These are phyloP conservation scores for Azorinus chamasolen DNA, from an alignment of 2,888 invertebrate genomes.

Conservation along the genomic window DNA sequence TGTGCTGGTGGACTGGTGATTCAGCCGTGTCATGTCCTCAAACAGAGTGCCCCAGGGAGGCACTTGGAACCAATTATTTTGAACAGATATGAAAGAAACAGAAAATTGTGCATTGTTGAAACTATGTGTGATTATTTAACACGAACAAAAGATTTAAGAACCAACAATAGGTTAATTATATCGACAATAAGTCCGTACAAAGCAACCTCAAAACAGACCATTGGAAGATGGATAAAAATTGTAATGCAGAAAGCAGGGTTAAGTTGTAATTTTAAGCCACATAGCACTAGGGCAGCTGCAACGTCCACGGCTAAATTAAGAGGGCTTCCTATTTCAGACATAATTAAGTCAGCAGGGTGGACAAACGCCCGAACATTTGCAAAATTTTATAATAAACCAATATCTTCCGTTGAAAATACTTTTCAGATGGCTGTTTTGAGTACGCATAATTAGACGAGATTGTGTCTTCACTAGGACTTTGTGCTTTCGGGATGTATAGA, in stretches of 20 bases:
- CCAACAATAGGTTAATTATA: neutral
- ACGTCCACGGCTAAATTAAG: neutral
- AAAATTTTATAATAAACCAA: conserved; percentile 2
- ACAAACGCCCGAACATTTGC: neutral
- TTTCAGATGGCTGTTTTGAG: neutral
- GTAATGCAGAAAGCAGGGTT: neutral
- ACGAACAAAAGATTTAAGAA: conserved; percentile 2
- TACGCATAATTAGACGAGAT: no score
- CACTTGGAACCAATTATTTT: neutral
- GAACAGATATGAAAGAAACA: neutral
- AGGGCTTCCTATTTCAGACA: neutral
- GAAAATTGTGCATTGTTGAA: conserved; percentile 3
- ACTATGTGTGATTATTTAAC: neutral
- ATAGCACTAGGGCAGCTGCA: neutral
- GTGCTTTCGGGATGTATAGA: no score
- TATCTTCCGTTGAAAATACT: conserved; percentile 1
- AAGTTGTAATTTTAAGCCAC: neutral
- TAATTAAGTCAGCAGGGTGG: neutral
- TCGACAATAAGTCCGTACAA: conserved; percentile 2
- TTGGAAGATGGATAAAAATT: neutral
- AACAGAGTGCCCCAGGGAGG: neutral
- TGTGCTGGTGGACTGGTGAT: neutral
- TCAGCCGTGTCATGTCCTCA: neutral
- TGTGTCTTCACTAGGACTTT: no score
- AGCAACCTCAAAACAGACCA: neutral